These are phyloP conservation scores for Phylloscopus collybita DNA, from an alignment of 2,797 vertebrate species.

Conservation along the genomic window DNA sequence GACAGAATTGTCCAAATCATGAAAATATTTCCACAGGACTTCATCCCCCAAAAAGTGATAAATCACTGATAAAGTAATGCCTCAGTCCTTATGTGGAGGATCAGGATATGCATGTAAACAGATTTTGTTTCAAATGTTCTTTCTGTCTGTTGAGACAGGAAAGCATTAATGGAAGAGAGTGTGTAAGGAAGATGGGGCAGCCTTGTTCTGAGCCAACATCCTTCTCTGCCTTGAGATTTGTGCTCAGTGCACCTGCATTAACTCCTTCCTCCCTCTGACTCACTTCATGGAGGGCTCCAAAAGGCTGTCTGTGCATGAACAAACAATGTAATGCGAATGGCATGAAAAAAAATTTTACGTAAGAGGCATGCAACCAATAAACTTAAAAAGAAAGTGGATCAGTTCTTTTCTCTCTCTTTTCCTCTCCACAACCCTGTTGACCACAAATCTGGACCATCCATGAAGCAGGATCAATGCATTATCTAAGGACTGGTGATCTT, in stretches of 20 bases:
- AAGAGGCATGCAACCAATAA: rapidly evolving
- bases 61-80: neutral
- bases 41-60: neutral
- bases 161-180: neutral
- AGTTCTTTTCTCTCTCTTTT: neutral
- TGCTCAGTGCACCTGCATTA: neutral
- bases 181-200: neutral
- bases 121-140: neutral
- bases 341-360: neutral
- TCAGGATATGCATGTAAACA: neutral
- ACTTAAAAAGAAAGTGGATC: neutral
- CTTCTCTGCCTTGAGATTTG: neutral
- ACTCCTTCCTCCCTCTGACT: too few species aligned
- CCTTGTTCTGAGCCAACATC: neutral
- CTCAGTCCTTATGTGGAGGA: neutral
- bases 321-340: rapidly evolving
- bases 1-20: neutral
- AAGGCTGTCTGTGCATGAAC: neutral
- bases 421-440: neutral
- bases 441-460: neutral
- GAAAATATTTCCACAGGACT: neutral
- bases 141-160: neutral
- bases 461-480: neutral
- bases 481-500: neutral
- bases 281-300: neutral